phyloP scores from a whole-genome alignment of 2,888 invertebrate genomes.

The Xestia c-nigrum region DNA sequence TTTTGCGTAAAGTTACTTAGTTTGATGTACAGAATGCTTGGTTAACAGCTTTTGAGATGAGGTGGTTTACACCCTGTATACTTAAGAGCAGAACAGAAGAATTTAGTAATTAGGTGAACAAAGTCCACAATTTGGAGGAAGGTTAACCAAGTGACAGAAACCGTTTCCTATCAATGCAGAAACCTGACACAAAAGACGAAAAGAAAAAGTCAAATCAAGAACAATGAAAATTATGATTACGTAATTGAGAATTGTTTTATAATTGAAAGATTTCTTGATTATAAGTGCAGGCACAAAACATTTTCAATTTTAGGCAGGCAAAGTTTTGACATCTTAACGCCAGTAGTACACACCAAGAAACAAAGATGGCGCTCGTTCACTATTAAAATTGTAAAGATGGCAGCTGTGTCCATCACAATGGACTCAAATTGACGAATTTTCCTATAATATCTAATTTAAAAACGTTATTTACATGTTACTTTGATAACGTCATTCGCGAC shows the following conservation, averaged over 20 bases:
- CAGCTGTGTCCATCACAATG: conserved; percentile 45
- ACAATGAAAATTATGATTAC: not conserved
- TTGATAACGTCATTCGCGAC: conserved; percentile 22
- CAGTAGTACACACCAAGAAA: conserved; percentile 15
- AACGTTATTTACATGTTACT: conserved; percentile 48
- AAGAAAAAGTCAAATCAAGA: not conserved
- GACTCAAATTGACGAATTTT: conserved; percentile 60
- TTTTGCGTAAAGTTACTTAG: no score
- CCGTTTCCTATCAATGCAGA: not conserved
- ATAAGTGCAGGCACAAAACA: not conserved
- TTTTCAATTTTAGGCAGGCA: not conserved
- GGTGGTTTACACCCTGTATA: no score
- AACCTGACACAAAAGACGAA: not conserved
- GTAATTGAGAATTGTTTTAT: not conserved
- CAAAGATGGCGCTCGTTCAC: conserved; percentile 42
- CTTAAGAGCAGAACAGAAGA: not conserved
- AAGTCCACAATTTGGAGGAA: no score
- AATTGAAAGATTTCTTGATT: not conserved
- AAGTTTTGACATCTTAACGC: conserved; percentile 9
- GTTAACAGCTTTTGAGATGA: no score
- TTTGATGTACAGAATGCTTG: no score
- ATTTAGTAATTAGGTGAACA: not conserved
- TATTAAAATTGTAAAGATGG: conserved; percentile 51
- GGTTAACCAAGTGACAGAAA: not conserved
- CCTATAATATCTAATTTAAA: conserved; percentile 51